phyloP scores from a whole-genome alignment of 2,797 vertebrate species.

The Tenualosa ilisha region DNA sequence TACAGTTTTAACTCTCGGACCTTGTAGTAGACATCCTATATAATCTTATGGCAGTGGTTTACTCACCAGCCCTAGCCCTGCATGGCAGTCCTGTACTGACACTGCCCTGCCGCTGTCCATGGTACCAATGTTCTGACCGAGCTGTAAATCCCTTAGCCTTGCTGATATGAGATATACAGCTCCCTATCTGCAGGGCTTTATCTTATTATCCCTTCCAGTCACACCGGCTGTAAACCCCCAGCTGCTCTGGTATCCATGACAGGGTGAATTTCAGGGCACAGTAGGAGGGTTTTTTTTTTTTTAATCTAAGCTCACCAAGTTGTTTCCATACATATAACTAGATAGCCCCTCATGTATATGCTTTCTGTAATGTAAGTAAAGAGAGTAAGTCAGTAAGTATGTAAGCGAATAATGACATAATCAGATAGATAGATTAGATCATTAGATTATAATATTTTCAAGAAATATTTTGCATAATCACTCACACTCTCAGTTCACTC shows the following conservation, averaged over 20 bases:
- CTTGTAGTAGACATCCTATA: not conserved
- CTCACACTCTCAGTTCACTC: too few relatives aligned
- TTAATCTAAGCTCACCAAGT: not conserved
- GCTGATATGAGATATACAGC: not conserved
- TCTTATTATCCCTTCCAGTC: constrained; percentile 3
- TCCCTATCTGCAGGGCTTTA: not conserved
- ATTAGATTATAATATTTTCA: too few relatives aligned
- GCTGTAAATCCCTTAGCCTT: not conserved
- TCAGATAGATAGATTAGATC: too few relatives aligned
- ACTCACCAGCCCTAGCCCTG: not conserved
- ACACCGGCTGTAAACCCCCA: not conserved
- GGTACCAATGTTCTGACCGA: not conserved
- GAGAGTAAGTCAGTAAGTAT: too few relatives aligned
- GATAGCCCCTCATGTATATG: too few relatives aligned
- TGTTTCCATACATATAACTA: not conserved
- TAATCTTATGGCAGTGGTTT: not conserved
- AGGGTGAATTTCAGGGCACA: not conserved
- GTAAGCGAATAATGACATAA: too few relatives aligned
- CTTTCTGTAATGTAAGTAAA: too few relatives aligned
- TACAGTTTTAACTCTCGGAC: not conserved
- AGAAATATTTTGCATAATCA: too few relatives aligned
- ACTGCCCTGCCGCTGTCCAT: not conserved
- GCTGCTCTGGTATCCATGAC: not conserved
- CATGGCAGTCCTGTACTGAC: not conserved
- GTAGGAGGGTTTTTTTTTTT: not conserved